These are phyloP conservation scores for roundworm (Caenorhabditis elegans) DNA, from an alignment of 1,140 invertebrate species.

Conservation along the genomic window DNA sequence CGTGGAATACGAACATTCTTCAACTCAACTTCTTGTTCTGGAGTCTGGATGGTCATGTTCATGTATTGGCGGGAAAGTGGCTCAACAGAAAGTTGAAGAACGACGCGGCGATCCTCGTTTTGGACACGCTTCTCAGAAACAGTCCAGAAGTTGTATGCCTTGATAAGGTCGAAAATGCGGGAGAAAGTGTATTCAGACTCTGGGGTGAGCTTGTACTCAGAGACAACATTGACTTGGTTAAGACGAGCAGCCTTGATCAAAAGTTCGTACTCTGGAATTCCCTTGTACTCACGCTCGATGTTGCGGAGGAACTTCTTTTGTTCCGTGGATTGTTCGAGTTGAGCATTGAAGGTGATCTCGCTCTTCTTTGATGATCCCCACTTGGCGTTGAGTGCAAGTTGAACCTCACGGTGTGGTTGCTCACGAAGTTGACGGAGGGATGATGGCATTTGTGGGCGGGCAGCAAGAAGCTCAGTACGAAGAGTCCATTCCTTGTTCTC, in stretches of 20 bases:
- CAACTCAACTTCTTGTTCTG: background rate
- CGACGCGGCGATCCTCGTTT: constrained; percentile 1
- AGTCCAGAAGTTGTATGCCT: constrained; percentile 45
- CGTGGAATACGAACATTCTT: constrained; percentile 29
- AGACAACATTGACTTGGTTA: constrained; percentile 19
- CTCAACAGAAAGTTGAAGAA: constrained; percentile 29
- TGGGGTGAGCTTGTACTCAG: constrained; percentile 37
- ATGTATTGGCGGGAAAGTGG: constrained; percentile 30
- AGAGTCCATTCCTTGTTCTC: constrained; percentile 39
- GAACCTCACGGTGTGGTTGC: background rate
- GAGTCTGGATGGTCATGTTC: constrained; percentile 37
- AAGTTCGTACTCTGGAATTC: constrained; percentile 22
- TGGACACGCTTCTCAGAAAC: background rate
- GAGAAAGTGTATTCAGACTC: constrained; percentile 28
- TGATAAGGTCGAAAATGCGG: constrained; percentile 44
- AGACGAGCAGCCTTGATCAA: constrained; percentile 37
- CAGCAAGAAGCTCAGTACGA: background rate
- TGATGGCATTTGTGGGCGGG: constrained; percentile 25
- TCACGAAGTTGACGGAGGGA: background rate
- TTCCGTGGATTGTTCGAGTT: constrained; percentile 28
- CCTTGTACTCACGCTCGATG: constrained; percentile 9
- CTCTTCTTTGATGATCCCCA: constrained; percentile 40
- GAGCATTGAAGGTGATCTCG: constrained; percentile 19
- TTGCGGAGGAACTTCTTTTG: background rate
- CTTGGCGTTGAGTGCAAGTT: constrained; percentile 31